Evolutionary conservation across 2,888 invertebrate species (phyloP).

Genomic region (Diaprepes abbreviatus): DNA sequence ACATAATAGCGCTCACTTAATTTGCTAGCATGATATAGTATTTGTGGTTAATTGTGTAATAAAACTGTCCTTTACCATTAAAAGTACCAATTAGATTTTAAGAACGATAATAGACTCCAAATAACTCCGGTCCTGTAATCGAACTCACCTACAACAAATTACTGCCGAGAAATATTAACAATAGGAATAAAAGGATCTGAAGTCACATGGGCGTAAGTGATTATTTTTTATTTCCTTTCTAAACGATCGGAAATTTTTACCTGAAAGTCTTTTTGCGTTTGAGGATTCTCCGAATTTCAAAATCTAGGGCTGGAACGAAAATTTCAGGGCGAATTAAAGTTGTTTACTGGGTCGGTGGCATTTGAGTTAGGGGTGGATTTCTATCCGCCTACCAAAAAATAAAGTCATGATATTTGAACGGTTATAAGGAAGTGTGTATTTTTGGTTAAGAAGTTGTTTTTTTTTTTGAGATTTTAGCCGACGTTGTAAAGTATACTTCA

Average conservation of each 20-base stretch:
- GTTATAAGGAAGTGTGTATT: too few relatives aligned
- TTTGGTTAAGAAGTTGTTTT: too few relatives aligned
- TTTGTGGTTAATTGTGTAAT: too few relatives aligned
- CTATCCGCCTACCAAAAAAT: slow-evolving; percentile 12
- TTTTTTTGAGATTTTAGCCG: too few relatives aligned
- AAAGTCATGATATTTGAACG: background rate
- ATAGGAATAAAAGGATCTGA: slow-evolving; percentile 11
- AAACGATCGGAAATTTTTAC: slow-evolving; percentile 15
- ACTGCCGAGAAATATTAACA: slow-evolving; percentile 16
- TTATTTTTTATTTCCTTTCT: slow-evolving; percentile 19
- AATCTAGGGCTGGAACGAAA: slow-evolving; percentile 4
- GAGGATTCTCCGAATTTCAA: slow-evolving; percentile 15
- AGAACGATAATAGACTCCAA: too few relatives aligned
- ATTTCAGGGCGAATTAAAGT: slow-evolving; percentile 26
- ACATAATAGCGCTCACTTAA: too few relatives aligned
- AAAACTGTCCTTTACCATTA: too few relatives aligned
- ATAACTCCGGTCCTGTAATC: background rate
- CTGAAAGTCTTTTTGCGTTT: background rate
- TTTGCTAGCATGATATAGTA: too few relatives aligned
- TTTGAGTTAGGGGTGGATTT: slow-evolving; percentile 13
- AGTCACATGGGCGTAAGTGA: slow-evolving; percentile 16
- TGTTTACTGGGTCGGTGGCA: slow-evolving; percentile 22
- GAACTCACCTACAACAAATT: background rate
- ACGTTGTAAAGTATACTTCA: too few relatives aligned
- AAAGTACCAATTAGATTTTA: too few relatives aligned